Evolutionary conservation across 53 echinoderm and acorn worm species (phyloP).

Genomic region (Zoroaster sp.): DNA sequence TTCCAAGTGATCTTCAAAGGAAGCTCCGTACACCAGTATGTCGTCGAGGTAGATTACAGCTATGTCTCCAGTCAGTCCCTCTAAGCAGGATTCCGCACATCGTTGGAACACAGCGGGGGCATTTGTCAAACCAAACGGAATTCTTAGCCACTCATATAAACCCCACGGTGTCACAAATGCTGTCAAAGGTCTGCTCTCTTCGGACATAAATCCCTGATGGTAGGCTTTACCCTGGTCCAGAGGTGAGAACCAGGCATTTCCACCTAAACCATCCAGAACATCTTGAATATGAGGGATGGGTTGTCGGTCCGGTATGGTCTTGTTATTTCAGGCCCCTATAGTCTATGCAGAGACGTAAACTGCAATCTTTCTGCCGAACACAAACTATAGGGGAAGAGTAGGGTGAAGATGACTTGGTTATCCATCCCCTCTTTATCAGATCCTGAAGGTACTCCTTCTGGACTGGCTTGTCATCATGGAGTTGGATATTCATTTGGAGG

Average conservation of each 20-base stretch:
- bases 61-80: conserved; percentile 62
- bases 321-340: conserved; percentile 53
- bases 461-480: conserved; percentile 61
- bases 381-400: conserved; percentile 84
- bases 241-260: conserved; percentile 56
- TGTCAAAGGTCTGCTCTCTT: conserved; percentile 65
- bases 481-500: conserved; percentile 42
- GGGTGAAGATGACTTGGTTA: conserved; percentile 64
- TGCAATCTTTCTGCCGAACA: conserved; percentile 78
- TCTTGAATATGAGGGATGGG: conserved; percentile 77
- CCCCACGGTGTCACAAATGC: conserved; percentile 77
- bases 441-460: conserved; percentile 58
- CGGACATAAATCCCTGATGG: too few relatives aligned
- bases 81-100: conserved; percentile 67
- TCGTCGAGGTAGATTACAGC: conserved; percentile 75
- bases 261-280: conserved; percentile 66
- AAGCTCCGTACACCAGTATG: conserved; percentile 60
- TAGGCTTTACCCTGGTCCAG: too few relatives aligned
- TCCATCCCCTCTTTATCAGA: conserved; percentile 65
- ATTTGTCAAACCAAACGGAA: conserved; percentile 67
- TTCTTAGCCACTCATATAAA: too few relatives aligned
- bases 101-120: conserved; percentile 78
- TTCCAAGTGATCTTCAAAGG: conserved; percentile 56
- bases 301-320: conserved; percentile 76
- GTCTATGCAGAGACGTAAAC: conserved; percentile 56